phyloP scores from a whole-genome alignment of 1,140 invertebrate genomes.

The Drosophila ohnishii region DNA sequence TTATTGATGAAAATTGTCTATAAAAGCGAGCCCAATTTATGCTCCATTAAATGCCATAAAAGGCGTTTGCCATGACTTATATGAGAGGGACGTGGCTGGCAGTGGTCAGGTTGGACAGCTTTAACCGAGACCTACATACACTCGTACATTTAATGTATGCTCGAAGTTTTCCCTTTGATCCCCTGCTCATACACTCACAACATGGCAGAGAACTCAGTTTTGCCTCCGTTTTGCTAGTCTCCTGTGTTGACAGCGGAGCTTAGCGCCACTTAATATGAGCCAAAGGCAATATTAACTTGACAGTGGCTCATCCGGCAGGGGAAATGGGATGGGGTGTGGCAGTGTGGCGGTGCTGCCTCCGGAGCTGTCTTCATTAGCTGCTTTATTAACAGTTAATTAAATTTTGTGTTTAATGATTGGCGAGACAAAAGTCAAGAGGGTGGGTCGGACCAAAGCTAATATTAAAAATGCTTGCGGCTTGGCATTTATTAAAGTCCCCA shows the following conservation, averaged over 20 bases:
- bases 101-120: conserved; percentile 30
- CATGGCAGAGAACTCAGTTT: not conserved
- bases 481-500: conserved; percentile 66
- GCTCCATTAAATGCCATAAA: conserved; percentile 72
- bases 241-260: conserved; percentile 67
- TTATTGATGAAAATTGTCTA: conserved; percentile 76
- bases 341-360: conserved; percentile 29
- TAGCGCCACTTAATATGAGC: conserved; percentile 77
- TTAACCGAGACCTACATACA: conserved; percentile 32
- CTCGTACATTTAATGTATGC: conserved; percentile 61
- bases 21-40: conserved; percentile 66
- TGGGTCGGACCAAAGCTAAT: conserved; percentile 22
- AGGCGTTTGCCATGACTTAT: conserved; percentile 60
- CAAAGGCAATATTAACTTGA: conserved; percentile 72
- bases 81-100: conserved; percentile 42
- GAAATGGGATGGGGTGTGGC: conserved; percentile 4
- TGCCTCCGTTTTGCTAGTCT: not conserved
- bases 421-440: conserved; percentile 32
- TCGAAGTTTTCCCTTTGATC: conserved; percentile 51
- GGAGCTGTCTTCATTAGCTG: conserved; percentile 66
- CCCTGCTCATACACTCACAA: conserved; percentile 17
- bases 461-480: conserved; percentile 70
- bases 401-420: conserved; percentile 79
- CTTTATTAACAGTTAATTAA: conserved; percentile 82
- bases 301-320: conserved; percentile 45